Evolutionary conservation across 2,797 vertebrate species (phyloP).

Genomic region (Chrosomus eos): DNA sequence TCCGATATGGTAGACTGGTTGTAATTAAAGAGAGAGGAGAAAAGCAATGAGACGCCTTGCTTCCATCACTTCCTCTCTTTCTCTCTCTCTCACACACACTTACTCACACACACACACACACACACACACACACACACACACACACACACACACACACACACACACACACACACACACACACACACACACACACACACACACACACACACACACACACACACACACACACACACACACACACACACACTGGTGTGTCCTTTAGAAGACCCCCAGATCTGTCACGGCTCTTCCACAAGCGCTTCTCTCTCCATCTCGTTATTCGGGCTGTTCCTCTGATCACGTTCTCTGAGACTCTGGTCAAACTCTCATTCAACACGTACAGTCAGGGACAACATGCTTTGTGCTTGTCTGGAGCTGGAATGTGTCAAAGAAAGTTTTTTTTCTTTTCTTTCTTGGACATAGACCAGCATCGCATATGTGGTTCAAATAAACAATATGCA

Average conservation of each 20-base stretch:
- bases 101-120: slow-evolving; percentile 5
- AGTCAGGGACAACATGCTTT: neutral
- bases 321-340: neutral
- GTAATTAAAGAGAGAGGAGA: slow-evolving; percentile 74
- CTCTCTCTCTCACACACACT: slow-evolving; percentile 47
- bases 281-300: neutral
- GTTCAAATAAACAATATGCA: neutral
- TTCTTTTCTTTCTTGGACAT: neutral
- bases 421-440: neutral
- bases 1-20: slow-evolving; percentile 70
- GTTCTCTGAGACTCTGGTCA: neutral
- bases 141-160: neutral
- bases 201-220: neutral
- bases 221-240: slow-evolving; percentile 4
- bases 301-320: slow-evolving; percentile 1
- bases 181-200: slow-evolving; percentile 18
- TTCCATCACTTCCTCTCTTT: slow-evolving; percentile 36
- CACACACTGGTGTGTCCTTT: neutral
- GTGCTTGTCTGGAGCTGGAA: neutral
- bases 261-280: slow-evolving; percentile 31
- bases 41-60: slow-evolving; percentile 72
- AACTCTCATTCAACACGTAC: neutral
- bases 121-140: neutral
- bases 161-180: neutral
- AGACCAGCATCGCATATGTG: neutral